phyloP scores from a whole-genome alignment of 53 echinoderm and acorn worm species.

The Arbacia lixula region DNA sequence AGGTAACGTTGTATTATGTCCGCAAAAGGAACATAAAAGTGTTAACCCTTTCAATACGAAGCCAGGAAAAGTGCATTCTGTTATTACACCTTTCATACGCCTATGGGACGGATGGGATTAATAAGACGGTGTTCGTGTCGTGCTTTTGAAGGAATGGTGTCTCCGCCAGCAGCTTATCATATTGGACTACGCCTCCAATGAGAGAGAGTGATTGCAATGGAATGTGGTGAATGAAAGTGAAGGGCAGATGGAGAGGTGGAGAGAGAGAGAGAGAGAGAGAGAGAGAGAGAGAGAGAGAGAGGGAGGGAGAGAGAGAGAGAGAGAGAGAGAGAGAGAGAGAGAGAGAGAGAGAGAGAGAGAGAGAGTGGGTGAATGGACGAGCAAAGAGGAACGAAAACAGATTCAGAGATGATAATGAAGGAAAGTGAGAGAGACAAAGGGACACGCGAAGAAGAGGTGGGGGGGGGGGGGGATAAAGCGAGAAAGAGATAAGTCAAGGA shows the following conservation, averaged over 20 bases:
- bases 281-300: neutral
- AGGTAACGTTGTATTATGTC: too few species aligned
- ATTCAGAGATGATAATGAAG: too few species aligned
- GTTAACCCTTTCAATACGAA: too few species aligned
- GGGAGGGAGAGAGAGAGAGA: neutral
- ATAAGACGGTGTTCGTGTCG: too few species aligned
- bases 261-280: neutral
- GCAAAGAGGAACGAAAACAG: neutral
- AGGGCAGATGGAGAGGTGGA: neutral
- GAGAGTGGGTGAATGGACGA: neutral
- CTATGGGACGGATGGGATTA: too few species aligned
- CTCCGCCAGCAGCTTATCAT: too few species aligned
- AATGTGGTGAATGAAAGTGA: neutral
- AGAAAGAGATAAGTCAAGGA: neutral
- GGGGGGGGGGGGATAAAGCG: neutral
- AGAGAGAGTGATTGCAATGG: too few species aligned
- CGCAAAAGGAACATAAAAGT: too few species aligned
- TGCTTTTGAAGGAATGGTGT: too few species aligned
- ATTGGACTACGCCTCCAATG: too few species aligned
- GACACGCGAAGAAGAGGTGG: neutral
- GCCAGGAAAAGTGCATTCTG: too few species aligned
- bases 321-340: neutral
- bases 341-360: slow-evolving; percentile 15
- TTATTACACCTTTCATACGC: neutral
- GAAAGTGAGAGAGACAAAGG: neutral